Evolutionary conservation across 1,140 invertebrate species (phyloP).

Genomic region (Eumeta japonica): DNA sequence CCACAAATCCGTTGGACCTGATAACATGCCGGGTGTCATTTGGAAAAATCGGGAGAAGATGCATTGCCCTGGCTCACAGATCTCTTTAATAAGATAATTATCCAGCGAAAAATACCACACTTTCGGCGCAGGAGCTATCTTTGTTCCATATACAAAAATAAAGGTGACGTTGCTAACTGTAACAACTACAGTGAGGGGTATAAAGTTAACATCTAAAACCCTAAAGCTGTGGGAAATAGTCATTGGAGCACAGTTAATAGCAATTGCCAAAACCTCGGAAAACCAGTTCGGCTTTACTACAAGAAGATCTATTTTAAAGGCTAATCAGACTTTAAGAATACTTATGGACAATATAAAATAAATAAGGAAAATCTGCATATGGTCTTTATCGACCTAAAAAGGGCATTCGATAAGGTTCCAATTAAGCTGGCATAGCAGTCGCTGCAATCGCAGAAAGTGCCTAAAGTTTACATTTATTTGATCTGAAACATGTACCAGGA

Average conservation of each 20-base stretch:
- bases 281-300: conserved; percentile 3
- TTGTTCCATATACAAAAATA: neutral
- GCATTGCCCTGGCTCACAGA: neutral
- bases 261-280: neutral
- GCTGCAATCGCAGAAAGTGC: neutral
- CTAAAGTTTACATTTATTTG: neutral
- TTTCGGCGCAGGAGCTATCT: neutral
- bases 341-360: neutral
- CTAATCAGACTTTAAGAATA: neutral
- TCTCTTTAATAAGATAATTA: neutral
- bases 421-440: neutral
- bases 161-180: neutral
- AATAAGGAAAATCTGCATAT: conserved; percentile 2
- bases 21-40: no score
- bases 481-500: conserved; percentile 1
- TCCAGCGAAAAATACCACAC: neutral
- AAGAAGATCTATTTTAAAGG: neutral
- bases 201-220: conserved; percentile 1
- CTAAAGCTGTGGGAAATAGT: conserved; percentile 2
- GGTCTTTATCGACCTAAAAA: conserved; percentile 1
- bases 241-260: neutral
- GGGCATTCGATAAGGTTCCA: neutral
- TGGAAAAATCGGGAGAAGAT: no score
- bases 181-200: conserved; percentile 2
- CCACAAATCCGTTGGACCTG: no score